These are phyloP conservation scores for Cercopithecus neglectus DNA, from an alignment of 2,797 vertebrate genomes.

Conservation along the genomic window DNA sequence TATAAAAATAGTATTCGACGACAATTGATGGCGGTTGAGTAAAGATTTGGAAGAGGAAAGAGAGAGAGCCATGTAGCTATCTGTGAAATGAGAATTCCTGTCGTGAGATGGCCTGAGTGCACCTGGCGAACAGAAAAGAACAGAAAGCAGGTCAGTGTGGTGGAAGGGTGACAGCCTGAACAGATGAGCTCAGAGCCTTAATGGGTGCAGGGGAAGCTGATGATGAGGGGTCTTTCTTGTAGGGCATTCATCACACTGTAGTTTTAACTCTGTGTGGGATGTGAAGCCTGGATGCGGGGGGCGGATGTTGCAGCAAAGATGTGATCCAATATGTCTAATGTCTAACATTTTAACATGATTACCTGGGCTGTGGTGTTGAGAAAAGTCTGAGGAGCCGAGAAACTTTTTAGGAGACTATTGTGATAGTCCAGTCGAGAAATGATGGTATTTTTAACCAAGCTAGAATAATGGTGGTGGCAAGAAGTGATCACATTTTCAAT, in stretches of 20 bases:
- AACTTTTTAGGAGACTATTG: not conserved
- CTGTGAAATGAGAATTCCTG: not conserved
- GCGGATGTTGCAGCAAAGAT: not conserved
- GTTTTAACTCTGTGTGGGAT: not conserved
- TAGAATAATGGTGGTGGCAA: not conserved
- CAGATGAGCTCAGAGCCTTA: not conserved
- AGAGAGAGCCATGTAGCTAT: rapidly evolving
- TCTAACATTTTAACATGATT: not conserved
- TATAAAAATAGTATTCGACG: rapidly evolving
- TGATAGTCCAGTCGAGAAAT: not conserved
- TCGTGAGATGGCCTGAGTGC: not conserved
- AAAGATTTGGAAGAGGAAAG: not conserved
- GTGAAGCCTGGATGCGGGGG: not conserved
- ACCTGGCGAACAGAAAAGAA: not conserved
- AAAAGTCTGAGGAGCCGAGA: not conserved
- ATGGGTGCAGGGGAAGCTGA: rapidly evolving
- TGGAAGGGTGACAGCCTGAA: not conserved
- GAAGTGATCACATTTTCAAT: not conserved
- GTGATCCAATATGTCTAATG: too few species aligned
- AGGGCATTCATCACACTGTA: not conserved
- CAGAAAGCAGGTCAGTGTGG: not conserved
- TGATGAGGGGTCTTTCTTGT: not conserved
- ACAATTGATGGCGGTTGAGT: not conserved
- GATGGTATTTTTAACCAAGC: not conserved
- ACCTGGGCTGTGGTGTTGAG: not conserved